Base-by-base conservation (phyloP, 23 tunicate species). In the Styela plicata region DNA sequence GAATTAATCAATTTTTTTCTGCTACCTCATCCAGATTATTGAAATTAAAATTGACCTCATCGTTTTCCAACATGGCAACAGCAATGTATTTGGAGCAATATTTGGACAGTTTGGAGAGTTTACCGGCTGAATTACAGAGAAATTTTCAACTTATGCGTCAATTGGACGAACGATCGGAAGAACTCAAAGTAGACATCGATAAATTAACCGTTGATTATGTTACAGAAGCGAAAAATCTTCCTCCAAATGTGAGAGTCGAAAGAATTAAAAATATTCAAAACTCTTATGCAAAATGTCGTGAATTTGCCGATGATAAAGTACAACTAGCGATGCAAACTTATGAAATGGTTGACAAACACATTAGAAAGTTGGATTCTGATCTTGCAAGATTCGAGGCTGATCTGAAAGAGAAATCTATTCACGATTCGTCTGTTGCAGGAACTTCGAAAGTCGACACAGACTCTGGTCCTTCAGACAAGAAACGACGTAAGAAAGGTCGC, bases 331-430 rank as follows among this genome's bases (percentile, higher is more conserved):
- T 80, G 89, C 92, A 87, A 74, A 87, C 92, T 10, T 92, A 92
- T 61, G 97, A 92, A 52, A 92, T 87, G 92, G 99, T 94, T 36
- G 99, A 94, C 67, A 87, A 87, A 73, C 99, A 94, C 36, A 94
- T 94, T 29, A 74, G 99, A 64, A 82, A 86, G 62, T 52, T 94
- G 1, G 99, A 94, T 69, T 82, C 96, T 2, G 99, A 94, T 83
- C 75, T 94, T 2, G 96, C 96, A n/a, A 68, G 96, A 28, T 90
- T 90, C 69, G 96, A 90, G 69, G 96, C 96, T 22, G 96, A 90
- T 62, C 67, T 90, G 69, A 90, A 90, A 75, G 96, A 90, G 36
- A 90, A 90, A 63, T 85, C 96, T 29, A 57, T 90, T 16, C 89
- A 85, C 44, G 96, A 90, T 70, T 84, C 96, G 17, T 16, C 10